These are phyloP conservation scores for Hyphantria cunea DNA, from an alignment of 1,140 invertebrate species.

Conservation along the genomic window DNA sequence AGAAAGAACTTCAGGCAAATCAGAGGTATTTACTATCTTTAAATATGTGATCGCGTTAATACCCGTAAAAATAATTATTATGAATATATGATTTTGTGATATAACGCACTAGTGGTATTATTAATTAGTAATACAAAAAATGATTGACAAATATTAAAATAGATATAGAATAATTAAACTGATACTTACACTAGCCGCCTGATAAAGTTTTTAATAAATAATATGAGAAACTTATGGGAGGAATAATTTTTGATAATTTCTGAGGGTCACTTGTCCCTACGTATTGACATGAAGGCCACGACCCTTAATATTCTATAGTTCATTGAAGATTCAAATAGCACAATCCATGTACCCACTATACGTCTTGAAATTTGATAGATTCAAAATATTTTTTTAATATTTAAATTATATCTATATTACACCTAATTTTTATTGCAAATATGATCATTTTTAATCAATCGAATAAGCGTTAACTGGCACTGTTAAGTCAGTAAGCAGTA, in stretches of 20 bases:
- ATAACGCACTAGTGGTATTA: conserved; percentile 2
- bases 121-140: conserved; percentile 15
- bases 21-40: too few species aligned
- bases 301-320: too few species aligned
- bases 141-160: conserved; percentile 10
- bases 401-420: conserved; percentile 3
- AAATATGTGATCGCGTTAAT: too few species aligned
- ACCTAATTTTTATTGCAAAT: conserved; percentile 12
- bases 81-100: conserved; percentile 20
- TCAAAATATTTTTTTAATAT: conserved; percentile 13
- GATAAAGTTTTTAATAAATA: conserved; percentile 19
- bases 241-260: background rate
- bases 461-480: conserved; percentile 22
- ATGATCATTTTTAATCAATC: background rate
- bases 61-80: too few species aligned
- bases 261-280: too few species aligned
- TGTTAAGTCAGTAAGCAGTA: conserved; percentile 22
- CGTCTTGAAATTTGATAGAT: conserved; percentile 6
- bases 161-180: conserved; percentile 5
- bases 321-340: conserved; percentile 8
- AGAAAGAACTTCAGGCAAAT: too few species aligned
- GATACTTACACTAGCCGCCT: conserved; percentile 10
- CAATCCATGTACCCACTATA: conserved; percentile 4
- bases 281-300: too few species aligned
- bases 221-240: conserved; percentile 12